These are phyloP conservation scores for Planococcus citri DNA, from an alignment of 1,140 invertebrate species.

Conservation along the genomic window DNA sequence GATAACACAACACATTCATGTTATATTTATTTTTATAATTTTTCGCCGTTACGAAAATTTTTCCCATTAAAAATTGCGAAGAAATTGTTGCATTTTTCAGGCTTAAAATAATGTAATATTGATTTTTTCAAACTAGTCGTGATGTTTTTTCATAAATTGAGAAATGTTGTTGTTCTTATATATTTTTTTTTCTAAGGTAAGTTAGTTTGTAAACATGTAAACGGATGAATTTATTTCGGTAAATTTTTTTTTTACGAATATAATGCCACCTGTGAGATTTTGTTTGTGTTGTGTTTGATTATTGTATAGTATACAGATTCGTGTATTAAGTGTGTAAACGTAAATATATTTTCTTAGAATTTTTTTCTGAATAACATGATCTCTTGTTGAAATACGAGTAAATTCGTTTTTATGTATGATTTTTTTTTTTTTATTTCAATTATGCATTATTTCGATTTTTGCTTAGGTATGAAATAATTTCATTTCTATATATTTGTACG, in stretches of 20 bases:
- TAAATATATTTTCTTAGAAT: slow-evolving; percentile 1
- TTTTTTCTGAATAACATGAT: slow-evolving; percentile 13
- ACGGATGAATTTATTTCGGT: not conserved
- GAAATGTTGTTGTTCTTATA: not conserved
- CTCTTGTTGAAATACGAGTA: slow-evolving; percentile 6
- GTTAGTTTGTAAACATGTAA: not conserved
- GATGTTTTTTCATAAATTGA: not conserved
- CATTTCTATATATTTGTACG: slow-evolving; percentile 18
- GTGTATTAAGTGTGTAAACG: slow-evolving; percentile 12
- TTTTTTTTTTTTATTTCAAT: not conserved
- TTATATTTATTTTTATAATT: not conserved
- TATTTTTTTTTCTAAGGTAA: not conserved
- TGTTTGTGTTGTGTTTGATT: slow-evolving; percentile 14
- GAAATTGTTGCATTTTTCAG: not conserved
- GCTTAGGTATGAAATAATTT: slow-evolving; percentile 13
- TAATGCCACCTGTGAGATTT: not conserved
- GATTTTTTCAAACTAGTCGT: not conserved
- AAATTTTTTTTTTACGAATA: too few species aligned
- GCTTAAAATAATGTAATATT: not conserved
- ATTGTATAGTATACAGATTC: not conserved
- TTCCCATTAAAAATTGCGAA: not conserved
- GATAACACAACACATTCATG: slow-evolving; percentile 8
- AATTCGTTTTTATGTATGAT: not conserved
- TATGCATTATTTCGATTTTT: slow-evolving; percentile 17
- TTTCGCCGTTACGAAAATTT: not conserved